Conservation (phyloP, 53 echinoderm and acorn worm genomes). For the Stichopus horrens region DNA sequence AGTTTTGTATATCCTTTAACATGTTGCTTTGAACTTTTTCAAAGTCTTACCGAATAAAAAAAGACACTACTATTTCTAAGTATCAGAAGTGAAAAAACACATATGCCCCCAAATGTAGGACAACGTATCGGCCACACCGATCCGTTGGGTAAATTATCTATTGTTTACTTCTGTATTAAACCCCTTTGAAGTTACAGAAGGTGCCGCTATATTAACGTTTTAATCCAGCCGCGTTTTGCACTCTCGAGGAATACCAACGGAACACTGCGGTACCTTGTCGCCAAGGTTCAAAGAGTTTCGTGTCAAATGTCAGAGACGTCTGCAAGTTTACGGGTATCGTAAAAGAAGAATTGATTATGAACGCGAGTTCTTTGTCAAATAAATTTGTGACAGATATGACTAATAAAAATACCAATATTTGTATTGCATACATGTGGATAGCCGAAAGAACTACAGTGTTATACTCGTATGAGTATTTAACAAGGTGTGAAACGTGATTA, state of each 20-base stretch:
- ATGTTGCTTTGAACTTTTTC: too few species aligned
- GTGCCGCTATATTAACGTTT: not conserved
- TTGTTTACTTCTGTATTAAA: constrained; percentile 6
- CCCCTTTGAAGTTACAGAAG: constrained; percentile 17
- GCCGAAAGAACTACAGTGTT: too few species aligned
- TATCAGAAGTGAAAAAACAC: not conserved
- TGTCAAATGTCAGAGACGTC: constrained; percentile 3
- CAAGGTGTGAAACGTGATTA: too few species aligned
- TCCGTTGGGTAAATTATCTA: constrained; percentile 15
- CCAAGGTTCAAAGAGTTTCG: not conserved
- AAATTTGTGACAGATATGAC: too few species aligned
- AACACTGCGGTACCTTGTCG: constrained; percentile 11
- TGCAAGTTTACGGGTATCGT: not conserved
- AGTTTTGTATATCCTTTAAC: too few species aligned
- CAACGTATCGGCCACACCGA: constrained; percentile 1
- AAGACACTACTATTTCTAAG: not conserved
- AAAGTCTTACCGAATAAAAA: too few species aligned
- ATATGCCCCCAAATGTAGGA: not conserved
- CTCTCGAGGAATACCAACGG: not conserved
- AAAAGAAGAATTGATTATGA: not conserved
- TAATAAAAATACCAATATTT: too few species aligned
- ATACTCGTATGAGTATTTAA: too few species aligned
- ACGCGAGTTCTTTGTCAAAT: not conserved
- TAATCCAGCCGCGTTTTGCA: not conserved
- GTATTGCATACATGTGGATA: too few species aligned